phyloP scores from a whole-genome alignment of 2,797 vertebrate genomes.

The Pantherophis vulpinus region DNA sequence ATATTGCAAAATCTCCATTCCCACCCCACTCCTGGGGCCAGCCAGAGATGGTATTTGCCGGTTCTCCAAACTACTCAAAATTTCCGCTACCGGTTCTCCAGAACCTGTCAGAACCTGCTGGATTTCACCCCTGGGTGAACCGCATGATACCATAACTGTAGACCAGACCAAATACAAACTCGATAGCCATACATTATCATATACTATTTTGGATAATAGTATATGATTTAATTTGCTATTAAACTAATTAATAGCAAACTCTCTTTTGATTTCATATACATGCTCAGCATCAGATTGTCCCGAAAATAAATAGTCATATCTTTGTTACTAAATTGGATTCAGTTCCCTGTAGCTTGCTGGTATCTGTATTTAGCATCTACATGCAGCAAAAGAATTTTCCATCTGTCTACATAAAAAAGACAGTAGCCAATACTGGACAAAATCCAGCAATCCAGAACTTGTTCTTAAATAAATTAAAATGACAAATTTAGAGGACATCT shows the following conservation, averaged over 20 bases:
- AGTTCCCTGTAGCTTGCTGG: background rate
- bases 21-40: too few relatives aligned
- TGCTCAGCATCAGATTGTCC: background rate
- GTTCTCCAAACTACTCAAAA: too few relatives aligned
- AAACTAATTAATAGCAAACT: background rate
- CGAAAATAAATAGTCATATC: background rate
- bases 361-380: background rate
- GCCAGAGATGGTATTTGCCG: too few relatives aligned
- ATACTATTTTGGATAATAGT: background rate
- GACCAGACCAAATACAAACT: background rate
- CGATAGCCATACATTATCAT: background rate
- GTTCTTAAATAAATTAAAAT: background rate
- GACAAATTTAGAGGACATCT: background rate
- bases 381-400: conserved; percentile 15
- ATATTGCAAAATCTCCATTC: too few relatives aligned
- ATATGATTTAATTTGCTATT: too few relatives aligned
- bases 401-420: background rate
- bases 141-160: background rate
- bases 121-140: background rate
- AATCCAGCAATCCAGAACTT: background rate
- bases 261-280: background rate
- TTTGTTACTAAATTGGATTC: background rate
- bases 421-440: background rate
- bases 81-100: too few relatives aligned
- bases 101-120: too few relatives aligned